Percentiles rank a stretch among this genome's conserved stretches.
Evolutionary conservation across 2,797 vertebrate species (phyloP).

Genomic region (Spondyliosoma cantharus): DNA sequence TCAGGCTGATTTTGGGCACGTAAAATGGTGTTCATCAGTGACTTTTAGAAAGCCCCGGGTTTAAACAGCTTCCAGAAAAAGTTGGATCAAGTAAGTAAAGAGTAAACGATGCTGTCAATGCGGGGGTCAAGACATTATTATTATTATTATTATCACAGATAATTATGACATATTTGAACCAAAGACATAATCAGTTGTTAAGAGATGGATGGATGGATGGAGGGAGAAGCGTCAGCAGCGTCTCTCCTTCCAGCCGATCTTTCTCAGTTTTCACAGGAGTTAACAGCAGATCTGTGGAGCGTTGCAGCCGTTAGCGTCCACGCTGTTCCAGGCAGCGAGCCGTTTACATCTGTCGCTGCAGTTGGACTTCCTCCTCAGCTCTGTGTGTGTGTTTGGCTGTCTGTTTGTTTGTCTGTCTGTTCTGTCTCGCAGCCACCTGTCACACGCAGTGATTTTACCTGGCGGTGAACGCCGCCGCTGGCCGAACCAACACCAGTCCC

Average conservation of each 20-base stretch:
- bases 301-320: slow-evolving; percentile 50
- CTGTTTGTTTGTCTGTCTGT: slow-evolving; percentile 41
- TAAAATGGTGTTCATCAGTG: background rate
- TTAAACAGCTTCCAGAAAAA: background rate
- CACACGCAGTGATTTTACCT: slow-evolving; percentile 57
- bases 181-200: slow-evolving; percentile 4
- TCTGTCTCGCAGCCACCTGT: slow-evolving; percentile 56
- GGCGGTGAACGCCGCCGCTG: slow-evolving; percentile 21
- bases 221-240: background rate
- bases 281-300: slow-evolving; percentile 55
- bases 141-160: background rate
- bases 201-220: slow-evolving; percentile 15
- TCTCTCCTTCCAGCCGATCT: slow-evolving; percentile 7
- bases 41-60: background rate
- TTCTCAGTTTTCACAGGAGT: slow-evolving; percentile 21
- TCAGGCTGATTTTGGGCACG: background rate
- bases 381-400: slow-evolving; percentile 33
- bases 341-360: slow-evolving; percentile 58
- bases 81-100: too few relatives aligned
- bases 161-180: background rate
- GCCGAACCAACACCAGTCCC: slow-evolving; percentile 1
- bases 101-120: background rate
- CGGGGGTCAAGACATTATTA: background rate
- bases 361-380: slow-evolving; percentile 35
- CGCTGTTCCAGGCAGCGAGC: slow-evolving; percentile 48